These are phyloP conservation scores for Acanthosepion lycidas DNA, from an alignment of 2,888 invertebrate species.

Conservation along the genomic window DNA sequence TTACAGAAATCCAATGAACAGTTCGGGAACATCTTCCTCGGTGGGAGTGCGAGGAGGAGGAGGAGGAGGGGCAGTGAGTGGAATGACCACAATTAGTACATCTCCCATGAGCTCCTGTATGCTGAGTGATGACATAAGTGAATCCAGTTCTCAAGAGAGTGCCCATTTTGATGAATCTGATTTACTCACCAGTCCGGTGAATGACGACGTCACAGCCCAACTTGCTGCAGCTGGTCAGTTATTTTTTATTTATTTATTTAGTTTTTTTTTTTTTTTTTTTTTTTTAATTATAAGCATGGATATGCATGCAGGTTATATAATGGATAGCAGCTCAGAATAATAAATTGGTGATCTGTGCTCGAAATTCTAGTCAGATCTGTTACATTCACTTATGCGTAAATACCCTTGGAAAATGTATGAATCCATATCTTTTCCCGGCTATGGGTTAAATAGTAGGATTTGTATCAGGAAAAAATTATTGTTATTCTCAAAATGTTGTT, in stretches of 20 bases:
- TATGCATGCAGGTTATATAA: too few relatives aligned
- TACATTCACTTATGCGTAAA: too few relatives aligned
- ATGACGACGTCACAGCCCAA: constrained; percentile 96
- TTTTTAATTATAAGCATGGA: not conserved
- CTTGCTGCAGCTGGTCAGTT: constrained; percentile 91
- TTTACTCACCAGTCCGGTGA: constrained; percentile 87
- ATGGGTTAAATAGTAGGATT: too few relatives aligned
- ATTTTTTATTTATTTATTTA: not conserved
- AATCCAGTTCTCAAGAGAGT: constrained; percentile 74
- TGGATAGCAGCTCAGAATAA: too few relatives aligned
- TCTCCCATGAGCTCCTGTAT: constrained; percentile 59
- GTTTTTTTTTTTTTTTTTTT: not conserved
- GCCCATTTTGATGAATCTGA: constrained; percentile 82
- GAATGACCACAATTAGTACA: constrained; percentile 55
- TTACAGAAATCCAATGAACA: constrained; percentile 45
- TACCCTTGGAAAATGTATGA: too few relatives aligned
- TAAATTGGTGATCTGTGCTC: too few relatives aligned
- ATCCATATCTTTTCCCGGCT: too few relatives aligned
- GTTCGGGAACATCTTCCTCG: not conserved
- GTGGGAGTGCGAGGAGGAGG: constrained; percentile 52
- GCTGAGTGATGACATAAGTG: constrained; percentile 73
- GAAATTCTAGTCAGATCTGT: too few relatives aligned
- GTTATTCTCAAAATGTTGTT: too few relatives aligned
- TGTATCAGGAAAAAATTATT: too few relatives aligned
- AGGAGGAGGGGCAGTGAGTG: constrained; percentile 51